Percentiles rank a stretch among this genome's conserved stretches.
Conservation (phyloP, 2,888 invertebrate species). For the Enoplolaimus lenunculus region DNA sequence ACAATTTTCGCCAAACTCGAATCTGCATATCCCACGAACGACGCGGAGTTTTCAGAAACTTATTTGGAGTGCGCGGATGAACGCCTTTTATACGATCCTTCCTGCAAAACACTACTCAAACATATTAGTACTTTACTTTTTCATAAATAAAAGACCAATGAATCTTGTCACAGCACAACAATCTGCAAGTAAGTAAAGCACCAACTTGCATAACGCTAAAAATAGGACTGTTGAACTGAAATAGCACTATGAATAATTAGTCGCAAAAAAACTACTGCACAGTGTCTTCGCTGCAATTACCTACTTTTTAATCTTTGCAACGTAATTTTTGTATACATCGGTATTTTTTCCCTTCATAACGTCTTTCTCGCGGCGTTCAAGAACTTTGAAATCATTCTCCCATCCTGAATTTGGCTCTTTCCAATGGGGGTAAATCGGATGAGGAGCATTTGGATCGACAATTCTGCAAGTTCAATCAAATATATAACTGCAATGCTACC, state of each 20-base stretch:
- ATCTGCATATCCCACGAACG: slow-evolving; percentile 81
- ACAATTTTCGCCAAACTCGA: slow-evolving; percentile 65
- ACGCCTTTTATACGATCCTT: slow-evolving; percentile 23
- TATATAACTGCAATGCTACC: too few species aligned
- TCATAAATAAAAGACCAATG: background rate
- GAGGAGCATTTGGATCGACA: background rate
- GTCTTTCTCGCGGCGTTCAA: slow-evolving; percentile 17
- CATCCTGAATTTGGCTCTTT: slow-evolving; percentile 9
- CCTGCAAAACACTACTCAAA: background rate
- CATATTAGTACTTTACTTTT: background rate
- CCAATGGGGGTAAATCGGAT: slow-evolving; percentile 5
- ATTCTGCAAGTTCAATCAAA: too few species aligned
- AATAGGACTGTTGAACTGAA: background rate
- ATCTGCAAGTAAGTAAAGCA: background rate
- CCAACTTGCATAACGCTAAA: background rate
- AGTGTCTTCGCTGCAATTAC: too few species aligned
- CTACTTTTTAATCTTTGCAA: slow-evolving; percentile 4
- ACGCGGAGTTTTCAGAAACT: slow-evolving; percentile 68
- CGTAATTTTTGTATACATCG: slow-evolving; percentile 11
- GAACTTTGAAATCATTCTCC: slow-evolving; percentile 7
- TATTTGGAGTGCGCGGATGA: slow-evolving; percentile 79
- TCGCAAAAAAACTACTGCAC: background rate
- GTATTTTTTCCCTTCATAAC: slow-evolving; percentile 12
- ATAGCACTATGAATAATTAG: background rate
- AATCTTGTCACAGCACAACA: background rate